These are phyloP conservation scores for Cepaea hortensis DNA, from an alignment of 2,888 invertebrate genomes.

Conservation along the genomic window DNA sequence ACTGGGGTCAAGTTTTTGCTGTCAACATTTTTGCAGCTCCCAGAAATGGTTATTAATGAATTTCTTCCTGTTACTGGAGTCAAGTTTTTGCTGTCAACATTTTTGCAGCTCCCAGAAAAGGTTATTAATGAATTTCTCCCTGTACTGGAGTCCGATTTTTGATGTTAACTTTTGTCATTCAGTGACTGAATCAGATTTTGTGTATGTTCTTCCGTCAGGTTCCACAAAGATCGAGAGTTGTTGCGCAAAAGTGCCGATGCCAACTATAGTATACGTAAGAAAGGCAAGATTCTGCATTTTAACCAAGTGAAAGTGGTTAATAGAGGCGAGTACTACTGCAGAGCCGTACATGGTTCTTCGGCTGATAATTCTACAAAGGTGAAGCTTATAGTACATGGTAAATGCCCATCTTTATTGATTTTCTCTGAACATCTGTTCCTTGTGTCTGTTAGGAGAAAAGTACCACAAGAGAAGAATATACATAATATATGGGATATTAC, in stretches of 20 bases:
- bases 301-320: constrained; percentile 59
- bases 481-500: no score
- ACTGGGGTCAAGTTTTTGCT: no score
- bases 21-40: no score
- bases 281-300: constrained; percentile 60
- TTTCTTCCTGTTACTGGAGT: no score
- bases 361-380: constrained; percentile 57
- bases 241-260: constrained; percentile 43
- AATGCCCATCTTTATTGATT: constrained; percentile 33
- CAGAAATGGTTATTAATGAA: no score
- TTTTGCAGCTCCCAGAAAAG: no score
- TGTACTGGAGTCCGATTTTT: no score
- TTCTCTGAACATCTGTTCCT: background rate
- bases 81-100: no score
- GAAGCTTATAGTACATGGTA: constrained; percentile 66
- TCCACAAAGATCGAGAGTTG: constrained; percentile 58
- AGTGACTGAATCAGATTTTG: background rate
- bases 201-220: background rate
- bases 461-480: no score
- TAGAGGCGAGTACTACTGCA: constrained; percentile 64
- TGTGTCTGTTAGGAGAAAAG: no score
- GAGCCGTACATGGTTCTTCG: constrained; percentile 56
- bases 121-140: no score
- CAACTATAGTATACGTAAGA: constrained; percentile 59
- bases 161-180: background rate